Conservation (phyloP, 1,140 invertebrate species). For the Cydia strobilella region DNA sequence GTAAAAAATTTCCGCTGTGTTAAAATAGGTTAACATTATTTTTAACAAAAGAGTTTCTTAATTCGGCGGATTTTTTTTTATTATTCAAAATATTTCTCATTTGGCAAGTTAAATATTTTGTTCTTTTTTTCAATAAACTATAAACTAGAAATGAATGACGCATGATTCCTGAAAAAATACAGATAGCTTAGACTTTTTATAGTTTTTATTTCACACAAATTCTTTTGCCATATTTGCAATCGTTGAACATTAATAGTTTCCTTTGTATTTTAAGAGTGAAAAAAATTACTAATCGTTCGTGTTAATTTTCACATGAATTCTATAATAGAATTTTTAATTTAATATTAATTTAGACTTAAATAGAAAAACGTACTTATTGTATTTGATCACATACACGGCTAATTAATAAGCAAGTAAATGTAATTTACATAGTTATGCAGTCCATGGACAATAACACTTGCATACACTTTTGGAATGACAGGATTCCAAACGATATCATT, state of each 20-base stretch:
- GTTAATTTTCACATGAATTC: not conserved
- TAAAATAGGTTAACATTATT: too few species aligned
- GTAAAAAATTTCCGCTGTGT: too few species aligned
- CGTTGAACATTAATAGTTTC: not conserved
- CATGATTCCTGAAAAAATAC: not conserved
- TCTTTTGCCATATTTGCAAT: not conserved
- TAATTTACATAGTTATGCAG: not conserved
- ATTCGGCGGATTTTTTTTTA: too few species aligned
- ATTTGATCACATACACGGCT: not conserved
- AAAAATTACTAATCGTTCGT: not conserved
- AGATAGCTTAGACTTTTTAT: not conserved
- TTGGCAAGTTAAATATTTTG: too few species aligned
- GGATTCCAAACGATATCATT: not conserved
- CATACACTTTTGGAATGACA: conserved; percentile 4
- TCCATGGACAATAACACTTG: conserved; percentile 9
- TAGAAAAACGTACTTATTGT: not conserved
- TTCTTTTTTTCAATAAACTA: too few species aligned
- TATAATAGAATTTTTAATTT: not conserved
- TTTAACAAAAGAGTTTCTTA: too few species aligned
- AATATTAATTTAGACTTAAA: not conserved
- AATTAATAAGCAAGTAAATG: not conserved
- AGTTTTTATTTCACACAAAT: not conserved
- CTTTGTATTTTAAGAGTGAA: not conserved
- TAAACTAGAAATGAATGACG: not conserved
- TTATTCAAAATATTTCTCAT: too few species aligned